Evolutionary conservation across 2,888 invertebrate species (phyloP).

Genomic region (Choreutis nemorana): DNA sequence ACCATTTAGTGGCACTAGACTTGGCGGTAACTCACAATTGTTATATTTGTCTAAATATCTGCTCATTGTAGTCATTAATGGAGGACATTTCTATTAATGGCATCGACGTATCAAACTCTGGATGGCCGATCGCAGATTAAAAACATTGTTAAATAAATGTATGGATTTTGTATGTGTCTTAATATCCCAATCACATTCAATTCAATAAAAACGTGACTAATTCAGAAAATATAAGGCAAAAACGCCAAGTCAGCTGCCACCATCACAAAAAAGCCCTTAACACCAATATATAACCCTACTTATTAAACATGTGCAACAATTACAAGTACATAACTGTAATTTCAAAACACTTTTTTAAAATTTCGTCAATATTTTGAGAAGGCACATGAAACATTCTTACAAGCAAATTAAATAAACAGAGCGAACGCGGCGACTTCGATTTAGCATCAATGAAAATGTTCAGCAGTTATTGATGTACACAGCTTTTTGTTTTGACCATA

Average conservation of each 20-base stretch:
- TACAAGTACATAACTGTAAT: constrained; percentile 43
- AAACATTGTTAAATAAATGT: no score
- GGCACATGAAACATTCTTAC: constrained; percentile 63
- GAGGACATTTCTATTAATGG: no score
- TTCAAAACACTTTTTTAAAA: constrained; percentile 40
- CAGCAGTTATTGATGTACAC: no score
- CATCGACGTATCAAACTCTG: no score
- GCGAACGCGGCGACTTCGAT: no score
- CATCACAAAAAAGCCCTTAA: background rate
- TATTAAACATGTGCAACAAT: constrained; percentile 47
- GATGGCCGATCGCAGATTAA: no score
- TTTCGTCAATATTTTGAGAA: constrained; percentile 51
- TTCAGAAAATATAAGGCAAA: background rate
- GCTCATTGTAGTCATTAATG: no score
- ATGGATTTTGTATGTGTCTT: constrained; percentile 6
- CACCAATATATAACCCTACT: constrained; percentile 21
- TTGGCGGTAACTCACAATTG: no score
- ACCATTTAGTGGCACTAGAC: no score
- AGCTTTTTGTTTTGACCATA: no score
- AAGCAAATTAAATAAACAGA: constrained; percentile 57
- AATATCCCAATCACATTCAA: background rate
- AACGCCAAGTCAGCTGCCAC: background rate
- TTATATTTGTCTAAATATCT: no score
- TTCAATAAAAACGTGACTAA: background rate
- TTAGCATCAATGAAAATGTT: no score